Conservation (phyloP, 2,797 vertebrate species). For the Hipposideros larvatus region DNA sequence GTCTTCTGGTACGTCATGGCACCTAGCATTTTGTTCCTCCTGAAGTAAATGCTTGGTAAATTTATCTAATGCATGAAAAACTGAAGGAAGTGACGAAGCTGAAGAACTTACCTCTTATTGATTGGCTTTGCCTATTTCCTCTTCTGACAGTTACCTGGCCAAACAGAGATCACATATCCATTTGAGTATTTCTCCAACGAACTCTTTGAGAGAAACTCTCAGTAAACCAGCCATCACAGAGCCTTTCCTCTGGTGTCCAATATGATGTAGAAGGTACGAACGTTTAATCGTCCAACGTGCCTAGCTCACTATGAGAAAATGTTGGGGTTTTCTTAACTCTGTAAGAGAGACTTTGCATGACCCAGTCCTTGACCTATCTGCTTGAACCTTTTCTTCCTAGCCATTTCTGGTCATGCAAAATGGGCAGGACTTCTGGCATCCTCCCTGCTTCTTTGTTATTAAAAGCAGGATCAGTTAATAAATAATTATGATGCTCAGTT, state of each 20-base stretch:
- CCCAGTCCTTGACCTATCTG: conserved; percentile 19
- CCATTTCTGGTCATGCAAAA: conserved; percentile 66
- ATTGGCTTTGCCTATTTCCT: not conserved
- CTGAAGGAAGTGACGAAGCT: not conserved
- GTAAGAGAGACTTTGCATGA: not conserved
- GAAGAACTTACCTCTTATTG: not conserved
- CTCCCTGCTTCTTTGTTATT: conserved; percentile 70
- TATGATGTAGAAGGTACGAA: not conserved
- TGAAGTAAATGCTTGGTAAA: not conserved
- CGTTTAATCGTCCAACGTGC: not conserved
- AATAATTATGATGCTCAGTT: conserved; percentile 80
- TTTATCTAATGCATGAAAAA: not conserved
- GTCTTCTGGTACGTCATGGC: accelerated
- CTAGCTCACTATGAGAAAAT: not conserved
- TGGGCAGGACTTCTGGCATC: conserved; percentile 59
- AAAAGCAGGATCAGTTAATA: conserved; percentile 82
- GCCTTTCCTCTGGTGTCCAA: not conserved
- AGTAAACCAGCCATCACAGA: not conserved
- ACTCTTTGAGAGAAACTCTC: not conserved
- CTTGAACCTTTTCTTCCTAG: conserved; percentile 22
- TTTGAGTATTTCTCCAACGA: not conserved
- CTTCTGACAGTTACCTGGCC: not conserved
- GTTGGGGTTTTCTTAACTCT: conserved; percentile 19
- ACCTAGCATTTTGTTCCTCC: not conserved
- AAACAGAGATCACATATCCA: not conserved